These are phyloP conservation scores for Rhingia rostrata DNA, from an alignment of 2,888 invertebrate species.

Conservation along the genomic window DNA sequence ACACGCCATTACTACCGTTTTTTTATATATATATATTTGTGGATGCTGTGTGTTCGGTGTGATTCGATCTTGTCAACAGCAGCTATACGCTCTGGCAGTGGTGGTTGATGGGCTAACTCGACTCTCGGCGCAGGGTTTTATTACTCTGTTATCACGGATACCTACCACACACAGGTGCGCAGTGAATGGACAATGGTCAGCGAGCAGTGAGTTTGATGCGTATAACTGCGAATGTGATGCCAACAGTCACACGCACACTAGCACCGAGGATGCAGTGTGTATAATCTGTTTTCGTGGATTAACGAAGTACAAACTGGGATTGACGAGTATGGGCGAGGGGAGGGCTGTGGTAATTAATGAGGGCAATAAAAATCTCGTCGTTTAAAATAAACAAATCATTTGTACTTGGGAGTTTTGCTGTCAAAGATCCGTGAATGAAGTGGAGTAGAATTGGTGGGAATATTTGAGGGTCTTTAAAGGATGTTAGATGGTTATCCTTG, in stretches of 20 bases:
- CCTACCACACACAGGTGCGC: constrained; percentile 65
- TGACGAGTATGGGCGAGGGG: constrained; percentile 63
- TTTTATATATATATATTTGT: constrained; percentile 41
- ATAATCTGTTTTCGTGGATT: constrained; percentile 62
- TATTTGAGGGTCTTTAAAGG: constrained; percentile 13
- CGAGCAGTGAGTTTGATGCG: constrained; percentile 45
- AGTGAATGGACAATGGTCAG: constrained; percentile 66
- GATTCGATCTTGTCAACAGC: constrained; percentile 75
- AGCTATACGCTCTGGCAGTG: constrained; percentile 61
- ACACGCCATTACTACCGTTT: constrained; percentile 68
- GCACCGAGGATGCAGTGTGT: constrained; percentile 15
- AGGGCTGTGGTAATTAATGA: constrained; percentile 80
- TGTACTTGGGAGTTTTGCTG: constrained; percentile 75
- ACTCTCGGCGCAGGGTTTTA: constrained; percentile 53
- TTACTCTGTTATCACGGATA: constrained; percentile 71
- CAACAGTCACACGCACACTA: constrained; percentile 15
- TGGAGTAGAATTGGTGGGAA: constrained; percentile 7
- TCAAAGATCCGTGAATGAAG: background rate
- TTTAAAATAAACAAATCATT: constrained; percentile 72
- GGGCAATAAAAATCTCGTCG: constrained; percentile 80
- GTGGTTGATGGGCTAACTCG: constrained; percentile 47
- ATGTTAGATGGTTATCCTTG: constrained; percentile 37
- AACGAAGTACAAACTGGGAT: constrained; percentile 63
- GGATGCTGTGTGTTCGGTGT: constrained; percentile 73
- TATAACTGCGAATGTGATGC: constrained; percentile 68